phyloP scores from a whole-genome alignment of 2,888 invertebrate species.

The Oxystoma pomonae region DNA sequence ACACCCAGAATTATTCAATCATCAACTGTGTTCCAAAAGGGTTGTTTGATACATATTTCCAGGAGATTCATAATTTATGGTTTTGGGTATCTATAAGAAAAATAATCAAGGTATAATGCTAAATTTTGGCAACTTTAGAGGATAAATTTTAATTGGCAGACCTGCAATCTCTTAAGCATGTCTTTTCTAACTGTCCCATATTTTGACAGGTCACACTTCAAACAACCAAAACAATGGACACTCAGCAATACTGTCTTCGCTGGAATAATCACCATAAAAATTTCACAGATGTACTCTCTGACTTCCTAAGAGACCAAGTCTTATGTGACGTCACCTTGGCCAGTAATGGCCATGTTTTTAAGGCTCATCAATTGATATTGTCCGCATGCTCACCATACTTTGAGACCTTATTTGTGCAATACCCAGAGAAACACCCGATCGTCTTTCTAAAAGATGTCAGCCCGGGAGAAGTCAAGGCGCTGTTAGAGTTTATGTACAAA shows the following conservation, averaged over 20 bases:
- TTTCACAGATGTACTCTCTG: conserved; percentile 85
- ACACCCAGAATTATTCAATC: too few relatives aligned
- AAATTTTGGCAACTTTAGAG: too few relatives aligned
- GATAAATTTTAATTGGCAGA: too few relatives aligned
- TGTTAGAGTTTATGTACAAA: conserved; percentile 92
- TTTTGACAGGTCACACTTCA: conserved; percentile 22
- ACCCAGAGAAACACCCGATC: conserved; percentile 85
- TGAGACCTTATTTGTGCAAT: conserved; percentile 86
- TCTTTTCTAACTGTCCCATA: too few relatives aligned
- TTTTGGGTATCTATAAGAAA: too few relatives aligned
- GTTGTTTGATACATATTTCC: too few relatives aligned
- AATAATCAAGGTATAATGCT: too few relatives aligned
- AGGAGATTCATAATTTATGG: too few relatives aligned
- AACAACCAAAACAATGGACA: conserved; percentile 47
- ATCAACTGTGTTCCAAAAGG: too few relatives aligned
- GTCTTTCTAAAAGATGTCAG: conserved; percentile 91
- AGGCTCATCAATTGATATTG: conserved; percentile 90
- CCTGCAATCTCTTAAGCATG: too few relatives aligned
- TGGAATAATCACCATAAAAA: conserved; percentile 94
- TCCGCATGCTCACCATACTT: conserved; percentile 94
- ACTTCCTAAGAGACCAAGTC: conserved; percentile 81
- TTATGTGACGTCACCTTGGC: conserved; percentile 91
- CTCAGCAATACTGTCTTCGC: conserved; percentile 91
- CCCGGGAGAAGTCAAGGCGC: conserved; percentile 82
- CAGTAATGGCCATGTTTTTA: conserved; percentile 85